Base-by-base conservation (phyloP, 2,888 invertebrate genomes). In the Rhagophthalmus giganteus region DNA sequence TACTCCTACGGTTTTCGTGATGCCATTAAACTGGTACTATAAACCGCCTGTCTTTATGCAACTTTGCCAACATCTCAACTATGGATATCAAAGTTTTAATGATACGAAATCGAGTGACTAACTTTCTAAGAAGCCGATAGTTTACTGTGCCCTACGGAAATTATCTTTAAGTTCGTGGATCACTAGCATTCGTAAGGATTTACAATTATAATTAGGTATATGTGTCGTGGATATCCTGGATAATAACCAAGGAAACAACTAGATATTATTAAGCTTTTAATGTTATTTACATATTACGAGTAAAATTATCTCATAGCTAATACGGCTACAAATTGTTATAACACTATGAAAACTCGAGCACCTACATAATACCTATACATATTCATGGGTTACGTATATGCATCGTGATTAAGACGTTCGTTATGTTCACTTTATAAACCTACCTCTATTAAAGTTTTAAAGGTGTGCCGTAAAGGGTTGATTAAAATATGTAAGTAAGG, bases 21-120 rank as follows among this genome's bases (percentile, higher is more conserved):
- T 39, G 27, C 28, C 16, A 28, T 28, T 27, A 39, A 39, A 39
- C 27, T 39, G 13, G 11, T 5, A 26, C 13, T 28, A 39, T 39
- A 39, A 39, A 41, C 14, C 41, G 31, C 41, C 41, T 41, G 32
- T 31, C 31, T 11, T 41, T 41, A 41, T 41, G 41, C 41, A 41
- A 41, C 41, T 41, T 31, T 5, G 7, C 20, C 7, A 7, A 5
- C 20, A 20, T 3, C 7, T 3, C 7, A 20, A 20, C 20, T 20
- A 7, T 20, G 20, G 20, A 20, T 20, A 7, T 7, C 20, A 5
- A 20, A 20, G 20, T 20, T 20, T 20, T 20, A 20, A 20, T 20
- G 20, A 7, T 20, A 5, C 7, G 4, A 20, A 20, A 20, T 20
- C n/a, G n/a, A n/a, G n/a, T 20, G 7, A 20, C 20, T 20, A 3